Evolutionary conservation across 23 tunicate species (phyloP).

Genomic region (Pegea sp.): DNA sequence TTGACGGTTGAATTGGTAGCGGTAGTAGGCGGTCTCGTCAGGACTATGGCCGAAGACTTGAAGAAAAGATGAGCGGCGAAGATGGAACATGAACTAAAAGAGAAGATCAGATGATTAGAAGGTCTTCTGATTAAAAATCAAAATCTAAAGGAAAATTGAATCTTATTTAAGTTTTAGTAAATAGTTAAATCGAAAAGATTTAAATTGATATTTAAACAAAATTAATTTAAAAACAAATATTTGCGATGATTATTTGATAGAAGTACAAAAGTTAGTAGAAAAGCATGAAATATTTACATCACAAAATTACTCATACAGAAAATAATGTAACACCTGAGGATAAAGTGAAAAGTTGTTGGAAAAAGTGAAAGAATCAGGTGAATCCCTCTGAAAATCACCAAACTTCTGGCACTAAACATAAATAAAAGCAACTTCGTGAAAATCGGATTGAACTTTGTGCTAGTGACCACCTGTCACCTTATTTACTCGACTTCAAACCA

Average conservation of each 20-base stretch:
- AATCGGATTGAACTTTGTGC: background rate
- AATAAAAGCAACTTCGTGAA: background rate
- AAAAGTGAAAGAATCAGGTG: conserved; percentile 73
- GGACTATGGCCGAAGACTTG: conserved; percentile 99
- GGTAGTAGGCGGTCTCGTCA: conserved; percentile 87
- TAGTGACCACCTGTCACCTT: too few species aligned
- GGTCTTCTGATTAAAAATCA: too few species aligned
- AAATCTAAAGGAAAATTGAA: too few species aligned
- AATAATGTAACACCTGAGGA: conserved; percentile 46
- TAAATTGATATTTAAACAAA: background rate
- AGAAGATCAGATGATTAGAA: too few species aligned
- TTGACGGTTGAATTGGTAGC: conserved; percentile 85
- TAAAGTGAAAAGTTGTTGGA: conserved; percentile 88
- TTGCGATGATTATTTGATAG: background rate
- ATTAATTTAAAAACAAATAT: background rate
- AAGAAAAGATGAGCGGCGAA: conserved; percentile 80
- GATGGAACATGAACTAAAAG: conserved; percentile 99
- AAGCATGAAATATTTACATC: background rate
- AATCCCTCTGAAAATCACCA: conserved; percentile 83
- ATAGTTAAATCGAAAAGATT: too few species aligned
- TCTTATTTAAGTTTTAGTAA: too few species aligned
- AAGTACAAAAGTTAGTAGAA: background rate
- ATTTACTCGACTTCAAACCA: too few species aligned
- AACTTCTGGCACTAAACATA: conserved; percentile 94
- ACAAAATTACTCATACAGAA: background rate